Conservation (phyloP, 2,888 invertebrate species). For the Zhengitettix transpicula region DNA sequence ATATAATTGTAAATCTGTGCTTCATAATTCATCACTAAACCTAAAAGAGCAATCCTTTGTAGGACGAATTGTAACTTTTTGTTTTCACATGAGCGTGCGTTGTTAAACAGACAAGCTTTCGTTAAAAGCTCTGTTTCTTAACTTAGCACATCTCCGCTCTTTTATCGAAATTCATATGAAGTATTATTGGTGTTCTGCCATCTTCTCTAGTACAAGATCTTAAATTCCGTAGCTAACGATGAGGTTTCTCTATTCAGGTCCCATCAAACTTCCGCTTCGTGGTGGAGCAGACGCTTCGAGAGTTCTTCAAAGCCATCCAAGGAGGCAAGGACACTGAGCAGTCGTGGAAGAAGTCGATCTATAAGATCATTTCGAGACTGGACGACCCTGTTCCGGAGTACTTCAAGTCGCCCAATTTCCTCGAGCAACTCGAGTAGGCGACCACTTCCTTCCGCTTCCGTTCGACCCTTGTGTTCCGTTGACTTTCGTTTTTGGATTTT, state of each 20-base stretch:
- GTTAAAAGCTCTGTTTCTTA: too few relatives aligned
- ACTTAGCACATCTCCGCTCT: too few relatives aligned
- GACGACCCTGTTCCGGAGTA: conserved; percentile 99
- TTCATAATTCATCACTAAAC: too few relatives aligned
- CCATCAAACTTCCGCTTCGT: conserved; percentile 94
- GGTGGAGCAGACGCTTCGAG: conserved; percentile 91
- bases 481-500: not conserved
- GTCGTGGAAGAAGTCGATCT: conserved; percentile 99
- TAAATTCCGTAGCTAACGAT: too few relatives aligned
- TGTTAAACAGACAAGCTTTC: too few relatives aligned
- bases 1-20: too few relatives aligned
- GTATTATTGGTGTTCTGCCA: too few relatives aligned
- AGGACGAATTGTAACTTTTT: too few relatives aligned
- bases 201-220: too few relatives aligned
- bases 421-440: conserved; percentile 87
- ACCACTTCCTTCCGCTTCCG: not conserved
- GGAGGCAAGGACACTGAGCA: conserved; percentile 94
- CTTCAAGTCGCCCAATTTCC: conserved; percentile 98
- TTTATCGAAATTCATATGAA: too few relatives aligned
- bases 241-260: conserved; percentile 49
- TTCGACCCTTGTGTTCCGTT: conserved; percentile 1
- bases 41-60: too few relatives aligned
- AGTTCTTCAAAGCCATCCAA: conserved; percentile 97
- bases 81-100: too few relatives aligned
- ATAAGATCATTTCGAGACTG: conserved; percentile 97